Percentiles rank a stretch among this genome's conserved stretches.
phyloP scores from a whole-genome alignment of 2,113 vertebrate species.

The Mustelus asterias region DNA sequence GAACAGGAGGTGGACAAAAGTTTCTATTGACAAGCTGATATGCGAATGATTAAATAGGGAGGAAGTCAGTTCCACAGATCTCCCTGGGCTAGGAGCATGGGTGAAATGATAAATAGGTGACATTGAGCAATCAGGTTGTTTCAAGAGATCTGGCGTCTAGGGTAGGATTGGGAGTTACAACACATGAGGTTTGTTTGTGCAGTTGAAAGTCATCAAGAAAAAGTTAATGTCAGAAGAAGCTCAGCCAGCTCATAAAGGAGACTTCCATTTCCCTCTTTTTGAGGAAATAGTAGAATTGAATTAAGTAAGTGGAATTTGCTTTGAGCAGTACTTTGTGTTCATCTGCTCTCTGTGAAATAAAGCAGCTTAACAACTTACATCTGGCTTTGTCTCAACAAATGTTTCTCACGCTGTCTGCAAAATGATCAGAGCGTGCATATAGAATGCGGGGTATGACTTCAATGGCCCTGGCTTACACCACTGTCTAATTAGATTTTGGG shows the following conservation, averaged over 20 bases:
- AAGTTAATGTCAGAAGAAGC: not conserved
- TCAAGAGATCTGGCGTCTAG: too few species aligned
- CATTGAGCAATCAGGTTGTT: too few species aligned
- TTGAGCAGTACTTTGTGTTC: not conserved
- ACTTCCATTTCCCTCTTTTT: not conserved
- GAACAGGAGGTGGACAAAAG: too few species aligned
- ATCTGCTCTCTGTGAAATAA: not conserved
- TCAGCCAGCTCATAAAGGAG: not conserved
- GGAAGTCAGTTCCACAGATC: too few species aligned
- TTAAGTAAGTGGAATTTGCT: not conserved
- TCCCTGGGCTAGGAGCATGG: too few species aligned
- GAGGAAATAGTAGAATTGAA: not conserved
- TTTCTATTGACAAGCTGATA: too few species aligned
- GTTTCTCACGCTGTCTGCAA: not conserved
- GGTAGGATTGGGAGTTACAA: too few species aligned
- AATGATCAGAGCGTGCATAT: not conserved
- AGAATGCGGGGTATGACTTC: not conserved
- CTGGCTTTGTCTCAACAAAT: not conserved
- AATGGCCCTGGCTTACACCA: not conserved
- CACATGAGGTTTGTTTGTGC: too few species aligned
- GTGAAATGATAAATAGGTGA: too few species aligned
- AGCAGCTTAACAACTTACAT: not conserved
- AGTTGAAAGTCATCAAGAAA: too few species aligned
- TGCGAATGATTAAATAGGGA: too few species aligned
- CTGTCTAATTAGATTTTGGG: not conserved